Evolutionary conservation across 1,140 invertebrate species (phyloP).

Genomic region (Globodera rostochiensis): DNA sequence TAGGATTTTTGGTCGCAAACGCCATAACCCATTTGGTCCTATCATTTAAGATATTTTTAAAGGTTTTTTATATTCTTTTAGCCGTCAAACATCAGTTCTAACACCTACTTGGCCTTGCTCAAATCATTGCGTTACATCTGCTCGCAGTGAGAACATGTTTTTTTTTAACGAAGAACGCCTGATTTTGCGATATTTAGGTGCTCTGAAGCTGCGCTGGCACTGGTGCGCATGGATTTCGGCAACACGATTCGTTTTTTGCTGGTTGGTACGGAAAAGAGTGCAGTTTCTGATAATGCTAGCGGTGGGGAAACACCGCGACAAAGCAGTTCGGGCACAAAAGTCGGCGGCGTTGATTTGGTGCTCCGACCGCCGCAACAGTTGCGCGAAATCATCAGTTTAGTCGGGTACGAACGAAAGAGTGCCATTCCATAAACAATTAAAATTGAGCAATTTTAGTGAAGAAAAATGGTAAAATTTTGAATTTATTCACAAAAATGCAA

Average conservation of each 20-base stretch:
- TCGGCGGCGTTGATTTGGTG: conserved; percentile 36
- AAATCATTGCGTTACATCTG: conserved; percentile 59
- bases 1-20: too few relatives aligned
- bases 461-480: too few relatives aligned
- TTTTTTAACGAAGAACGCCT: background rate
- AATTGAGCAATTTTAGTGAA: too few relatives aligned
- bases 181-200: conserved; percentile 29
- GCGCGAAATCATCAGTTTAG: conserved; percentile 55
- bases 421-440: background rate
- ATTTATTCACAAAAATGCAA: too few relatives aligned
- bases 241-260: conserved; percentile 56
- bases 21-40: too few relatives aligned
- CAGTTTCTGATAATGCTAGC: background rate
- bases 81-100: conserved; percentile 52
- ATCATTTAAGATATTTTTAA: too few relatives aligned
- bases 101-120: conserved; percentile 55
- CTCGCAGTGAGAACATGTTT: conserved; percentile 16
- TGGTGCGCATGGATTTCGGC: conserved; percentile 54
- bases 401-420: conserved; percentile 42
- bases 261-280: conserved; percentile 50
- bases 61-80: conserved; percentile 20
- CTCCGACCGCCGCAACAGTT: conserved; percentile 56
- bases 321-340: conserved; percentile 6
- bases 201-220: conserved; percentile 55
- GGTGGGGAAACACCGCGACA: background rate